Conservation (phyloP, 2,797 vertebrate species). For the Lophius americanus region DNA sequence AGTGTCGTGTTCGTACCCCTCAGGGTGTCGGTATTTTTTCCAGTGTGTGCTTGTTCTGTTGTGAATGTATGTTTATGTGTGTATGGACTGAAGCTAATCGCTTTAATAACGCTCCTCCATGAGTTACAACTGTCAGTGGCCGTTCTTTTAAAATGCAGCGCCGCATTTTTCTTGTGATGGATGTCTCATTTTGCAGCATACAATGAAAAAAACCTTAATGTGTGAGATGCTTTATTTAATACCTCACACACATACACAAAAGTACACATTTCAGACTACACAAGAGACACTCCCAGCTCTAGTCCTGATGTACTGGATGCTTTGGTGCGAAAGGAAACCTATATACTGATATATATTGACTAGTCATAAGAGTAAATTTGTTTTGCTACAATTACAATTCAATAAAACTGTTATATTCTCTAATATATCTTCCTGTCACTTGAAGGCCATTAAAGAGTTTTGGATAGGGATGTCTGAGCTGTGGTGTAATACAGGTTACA, state of each 20-base stretch:
- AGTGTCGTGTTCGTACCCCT: background rate
- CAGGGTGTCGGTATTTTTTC: conserved; percentile 5
- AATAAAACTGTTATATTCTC: too few relatives aligned
- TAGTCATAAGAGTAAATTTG: too few relatives aligned
- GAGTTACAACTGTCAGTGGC: conserved; percentile 37
- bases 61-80: too few relatives aligned
- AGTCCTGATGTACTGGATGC: background rate
- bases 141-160: conserved; percentile 20
- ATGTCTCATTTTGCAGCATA: conserved; percentile 25
- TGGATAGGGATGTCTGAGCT: too few relatives aligned
- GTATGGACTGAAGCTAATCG: conserved; percentile 28
- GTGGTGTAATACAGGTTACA: too few relatives aligned
- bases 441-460: too few relatives aligned
- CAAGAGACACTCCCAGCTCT: background rate
- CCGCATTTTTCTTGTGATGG: conserved; percentile 27
- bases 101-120: conserved; percentile 29
- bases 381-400: too few relatives aligned
- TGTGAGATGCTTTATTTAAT: conserved; percentile 7
- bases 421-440: too few relatives aligned
- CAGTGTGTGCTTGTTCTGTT: background rate
- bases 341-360: too few relatives aligned
- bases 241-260: background rate
- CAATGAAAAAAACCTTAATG: background rate
- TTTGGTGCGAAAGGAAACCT: too few relatives aligned
- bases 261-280: background rate